Base-by-base conservation (phyloP, 2,888 invertebrate genomes). In the Oeneis ivallda region DNA sequence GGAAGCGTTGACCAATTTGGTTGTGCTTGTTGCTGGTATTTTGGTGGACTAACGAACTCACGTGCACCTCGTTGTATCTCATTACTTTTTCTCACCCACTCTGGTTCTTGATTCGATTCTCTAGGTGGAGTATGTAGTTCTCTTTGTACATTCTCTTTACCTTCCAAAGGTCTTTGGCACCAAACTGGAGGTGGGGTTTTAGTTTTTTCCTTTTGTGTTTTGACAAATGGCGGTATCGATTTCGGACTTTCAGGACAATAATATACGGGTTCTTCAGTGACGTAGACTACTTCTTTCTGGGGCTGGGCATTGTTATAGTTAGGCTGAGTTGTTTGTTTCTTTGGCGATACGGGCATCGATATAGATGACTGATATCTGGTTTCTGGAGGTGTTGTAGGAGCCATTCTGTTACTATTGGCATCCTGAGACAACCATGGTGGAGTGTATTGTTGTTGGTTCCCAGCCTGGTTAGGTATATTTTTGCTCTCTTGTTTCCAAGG, bases 151-250 rank as follows among this genome's bases (percentile, higher is more conserved):
- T 87, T 89, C 74, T 81, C 86, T 17, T 87, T 85, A 11, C 79
- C 82, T 61, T 92, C 92, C 39, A 89, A 75, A 7, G 89, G 88
- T 66, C 81, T 82, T 70, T 89, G 90, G 69, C 84, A 83, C 92
- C 92, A 92, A 13, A 75, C 84, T 7, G 92, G 92, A 6, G 92
- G 92, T 34, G 92, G 92, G 47, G 92, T 92, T 74, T 90, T 91
- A 1, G 92, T 91, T 73, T 89, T 92, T 74, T 92, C 91, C 67
- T 91, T 91, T 69, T 91, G 91, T 19, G 89, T 82, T 73, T 88
- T 89, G 1, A 90, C 92, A 87, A 88, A 92, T 1, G 91, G 86
- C 50, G 92, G 89, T 65, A 91, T 82, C 13, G 88, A 81, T 67
- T 91, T 88, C 1, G 92, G 89, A 72, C 90, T 92, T 5, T 89